Conservation (phyloP, 2,888 invertebrate species). For the Eutolmus rufibarbis region DNA sequence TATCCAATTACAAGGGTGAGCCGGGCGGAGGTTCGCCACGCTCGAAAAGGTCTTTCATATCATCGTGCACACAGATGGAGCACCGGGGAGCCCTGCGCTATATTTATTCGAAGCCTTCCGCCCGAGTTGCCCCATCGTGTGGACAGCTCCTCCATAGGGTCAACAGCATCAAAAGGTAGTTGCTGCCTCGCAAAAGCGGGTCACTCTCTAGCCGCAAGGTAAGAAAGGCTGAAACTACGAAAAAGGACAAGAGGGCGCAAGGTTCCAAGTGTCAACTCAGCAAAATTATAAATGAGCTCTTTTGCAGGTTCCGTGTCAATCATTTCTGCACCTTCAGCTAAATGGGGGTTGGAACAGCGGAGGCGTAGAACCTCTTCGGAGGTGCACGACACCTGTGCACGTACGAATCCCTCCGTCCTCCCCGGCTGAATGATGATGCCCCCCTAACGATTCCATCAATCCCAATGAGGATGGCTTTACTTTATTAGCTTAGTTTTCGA, state of each 20-base stretch:
- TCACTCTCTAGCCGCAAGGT: constrained; percentile 2
- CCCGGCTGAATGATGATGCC: neutral
- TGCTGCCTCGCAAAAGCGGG: neutral
- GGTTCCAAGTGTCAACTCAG: constrained; percentile 16
- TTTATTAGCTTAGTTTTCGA: neutral
- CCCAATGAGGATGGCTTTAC: neutral
- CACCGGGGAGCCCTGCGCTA: neutral
- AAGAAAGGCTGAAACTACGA: neutral
- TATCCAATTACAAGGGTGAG: neutral
- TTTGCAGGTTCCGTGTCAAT: constrained; percentile 14
- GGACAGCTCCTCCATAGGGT: neutral
- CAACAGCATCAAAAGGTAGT: neutral
- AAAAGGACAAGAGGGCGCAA: neutral
- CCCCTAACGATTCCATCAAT: neutral
- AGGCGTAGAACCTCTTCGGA: neutral
- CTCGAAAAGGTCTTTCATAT: neutral
- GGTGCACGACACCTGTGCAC: neutral
- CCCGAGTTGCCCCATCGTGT: neutral
- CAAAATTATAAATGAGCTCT: constrained; percentile 28
- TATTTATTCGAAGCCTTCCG: neutral
- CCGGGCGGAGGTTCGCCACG: neutral
- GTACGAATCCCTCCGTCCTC: neutral
- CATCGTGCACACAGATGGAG: neutral
- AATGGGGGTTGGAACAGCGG: neutral
- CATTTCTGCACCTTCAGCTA: constrained; percentile 12